Percentiles rank a stretch among this genome's conserved stretches.
Evolutionary conservation across 2,797 vertebrate genomes (phyloP).

Genomic region (Sebastes elongatus): DNA sequence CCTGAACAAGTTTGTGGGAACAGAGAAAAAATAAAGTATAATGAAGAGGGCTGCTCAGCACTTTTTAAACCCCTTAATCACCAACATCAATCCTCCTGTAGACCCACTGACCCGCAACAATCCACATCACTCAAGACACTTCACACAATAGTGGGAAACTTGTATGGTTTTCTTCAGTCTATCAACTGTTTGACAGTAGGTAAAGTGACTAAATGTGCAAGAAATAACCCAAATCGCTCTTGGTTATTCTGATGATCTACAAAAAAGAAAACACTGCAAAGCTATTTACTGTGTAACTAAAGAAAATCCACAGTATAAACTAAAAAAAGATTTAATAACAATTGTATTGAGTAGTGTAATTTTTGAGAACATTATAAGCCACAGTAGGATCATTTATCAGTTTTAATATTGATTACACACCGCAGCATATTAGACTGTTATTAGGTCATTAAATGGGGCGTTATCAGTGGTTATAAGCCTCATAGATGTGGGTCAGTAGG

Average conservation of each 20-base stretch:
- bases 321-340: neutral
- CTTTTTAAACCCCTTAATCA: neutral
- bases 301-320: neutral
- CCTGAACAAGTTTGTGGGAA: neutral
- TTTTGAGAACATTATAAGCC: no score
- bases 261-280: neutral
- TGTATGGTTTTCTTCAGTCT: neutral
- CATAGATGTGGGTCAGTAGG: no score
- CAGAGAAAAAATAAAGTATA: neutral
- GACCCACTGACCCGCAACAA: neutral
- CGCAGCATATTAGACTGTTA: no score
- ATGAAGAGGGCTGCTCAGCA: neutral
- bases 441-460: fast-evolving
- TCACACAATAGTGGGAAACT: neutral
- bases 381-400: neutral
- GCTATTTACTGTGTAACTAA: neutral
- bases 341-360: no score
- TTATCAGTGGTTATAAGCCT: no score
- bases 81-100: neutral
- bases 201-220: neutral
- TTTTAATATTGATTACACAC: neutral
- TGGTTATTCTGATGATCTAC: neutral
- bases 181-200: neutral
- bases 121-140: neutral
- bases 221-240: neutral